phyloP scores from a whole-genome alignment of 2,888 invertebrate genomes.

The Zeuzera pyrina region DNA sequence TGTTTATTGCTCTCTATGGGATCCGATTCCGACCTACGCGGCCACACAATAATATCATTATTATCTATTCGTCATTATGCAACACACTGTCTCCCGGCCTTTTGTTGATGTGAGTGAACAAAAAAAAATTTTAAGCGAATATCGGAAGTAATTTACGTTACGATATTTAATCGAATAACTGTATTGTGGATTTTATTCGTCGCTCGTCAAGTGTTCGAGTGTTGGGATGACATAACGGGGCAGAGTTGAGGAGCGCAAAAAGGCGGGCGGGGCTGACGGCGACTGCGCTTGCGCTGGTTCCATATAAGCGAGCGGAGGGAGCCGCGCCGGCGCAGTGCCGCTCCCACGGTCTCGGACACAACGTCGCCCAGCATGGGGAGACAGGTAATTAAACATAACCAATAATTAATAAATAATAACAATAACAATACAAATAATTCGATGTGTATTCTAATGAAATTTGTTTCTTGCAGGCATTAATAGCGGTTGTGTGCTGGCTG shows the following conservation, averaged over 20 bases:
- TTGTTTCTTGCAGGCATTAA: constrained; percentile 39
- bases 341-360: constrained; percentile 41
- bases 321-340: constrained; percentile 49
- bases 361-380: constrained; percentile 50
- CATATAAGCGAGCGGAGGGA: constrained; percentile 45
- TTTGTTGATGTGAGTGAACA: constrained; percentile 17
- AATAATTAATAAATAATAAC: too few relatives aligned
- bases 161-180: constrained; percentile 16
- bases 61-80: constrained; percentile 24
- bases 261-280: constrained; percentile 18
- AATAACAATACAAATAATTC: too few relatives aligned
- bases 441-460: neutral
- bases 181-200: constrained; percentile 8
- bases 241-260: constrained; percentile 8
- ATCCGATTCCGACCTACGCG: too few relatives aligned
- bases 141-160: constrained; percentile 33
- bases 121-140: constrained; percentile 15
- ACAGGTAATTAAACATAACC: constrained; percentile 49
- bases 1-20: too few relatives aligned
- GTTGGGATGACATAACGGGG: constrained; percentile 30
- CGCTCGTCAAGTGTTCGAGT: neutral
- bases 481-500: constrained; percentile 41
- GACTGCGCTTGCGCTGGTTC: constrained; percentile 26
- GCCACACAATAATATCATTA: too few relatives aligned
- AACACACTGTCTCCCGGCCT: constrained; percentile 18